Evolutionary conservation across 2,113 vertebrate species (phyloP).

Genomic region (Macrotus californicus): DNA sequence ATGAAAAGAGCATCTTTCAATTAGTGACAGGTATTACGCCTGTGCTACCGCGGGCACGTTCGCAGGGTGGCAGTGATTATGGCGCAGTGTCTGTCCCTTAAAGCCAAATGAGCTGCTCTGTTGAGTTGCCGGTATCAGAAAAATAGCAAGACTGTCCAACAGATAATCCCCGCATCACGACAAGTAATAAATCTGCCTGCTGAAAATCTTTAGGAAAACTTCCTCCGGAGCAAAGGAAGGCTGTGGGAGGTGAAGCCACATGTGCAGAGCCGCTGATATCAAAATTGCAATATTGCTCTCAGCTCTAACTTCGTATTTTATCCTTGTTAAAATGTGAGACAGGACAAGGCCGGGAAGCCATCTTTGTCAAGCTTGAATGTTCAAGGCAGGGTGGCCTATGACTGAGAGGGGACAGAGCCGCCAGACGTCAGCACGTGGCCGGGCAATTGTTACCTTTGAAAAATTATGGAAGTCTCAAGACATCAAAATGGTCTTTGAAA

Average conservation of each 20-base stretch:
- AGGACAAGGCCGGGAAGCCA: not conserved
- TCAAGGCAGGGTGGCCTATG: not conserved
- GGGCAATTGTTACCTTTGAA: not conserved
- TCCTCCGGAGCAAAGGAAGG: conserved; percentile 4
- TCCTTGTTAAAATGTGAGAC: not conserved
- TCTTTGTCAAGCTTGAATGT: conserved; percentile 1
- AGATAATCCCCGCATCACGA: conserved; percentile 50
- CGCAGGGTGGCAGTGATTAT: not conserved
- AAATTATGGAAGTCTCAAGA: not conserved
- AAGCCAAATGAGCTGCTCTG: conserved; percentile 26
- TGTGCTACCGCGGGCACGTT: not conserved
- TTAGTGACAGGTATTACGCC: conserved; percentile 3
- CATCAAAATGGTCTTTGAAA: conserved; percentile 31
- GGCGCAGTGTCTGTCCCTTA: not conserved
- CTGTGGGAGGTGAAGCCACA: not conserved
- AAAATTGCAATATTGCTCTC: not conserved
- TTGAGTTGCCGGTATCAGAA: conserved; percentile 9
- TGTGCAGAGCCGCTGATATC: conserved; percentile 13
- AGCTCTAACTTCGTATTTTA: conserved; percentile 15
- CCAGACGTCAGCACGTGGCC: not conserved
- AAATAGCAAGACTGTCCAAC: conserved; percentile 2
- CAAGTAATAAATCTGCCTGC: conserved; percentile 39
- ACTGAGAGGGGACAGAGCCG: not conserved
- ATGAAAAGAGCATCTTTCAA: conserved; percentile 27
- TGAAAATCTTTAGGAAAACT: conserved; percentile 37